Evolutionary conservation across 1,140 invertebrate species (phyloP), one percentile per base, ranked within the genome.

Genomic region (Bombyx mori): DNA sequence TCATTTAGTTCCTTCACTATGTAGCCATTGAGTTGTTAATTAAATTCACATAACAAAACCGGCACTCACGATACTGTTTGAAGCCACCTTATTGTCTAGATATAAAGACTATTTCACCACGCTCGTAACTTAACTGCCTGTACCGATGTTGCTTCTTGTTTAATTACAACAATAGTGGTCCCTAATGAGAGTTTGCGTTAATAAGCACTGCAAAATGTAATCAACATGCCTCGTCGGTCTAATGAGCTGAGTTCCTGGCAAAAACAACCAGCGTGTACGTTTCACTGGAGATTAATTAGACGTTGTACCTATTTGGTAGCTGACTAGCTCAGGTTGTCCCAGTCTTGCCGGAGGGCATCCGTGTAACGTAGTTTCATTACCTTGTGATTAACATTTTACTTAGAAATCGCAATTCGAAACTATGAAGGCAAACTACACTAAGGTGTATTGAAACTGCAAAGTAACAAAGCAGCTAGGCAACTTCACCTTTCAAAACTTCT

Each of bases 101-200:
- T 53, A 63, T 74, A 79, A 58, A 73, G 76, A 61, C 66, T 67
- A 71, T 70, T 77, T 82, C 66, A 44, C 67, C 52, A 56, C 61
- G 67, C 60, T 57, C 55, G 58, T 62, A 60, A 46, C 57, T 60
- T 48, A 54, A 56, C 67, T 64, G 75, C 68, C 70, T 62, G 65
- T 73, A 73, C 73, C 69, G 74, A 69, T 72, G 73, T 77, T 74
- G 73, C 75, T 76, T 75, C 75, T 83, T 83, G 79, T 85, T 85
- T 82, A 87, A 87, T 87, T 85, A 85, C 77, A 87, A 87, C 84
- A 87, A 87, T 87, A 85, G 82, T 85, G 73, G 79, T 70, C 82
- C 72, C 77, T 84, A 85, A 83, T 83, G 82, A 82, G 83, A 84
- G 78, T 85, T 82, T 82, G 80, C 79, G 80, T 79, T 87, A 85